Evolutionary conservation across 2,888 invertebrate species (phyloP), one percentile per base, ranked within the genome.

Genomic region (Hypselothyrea guttata): DNA sequence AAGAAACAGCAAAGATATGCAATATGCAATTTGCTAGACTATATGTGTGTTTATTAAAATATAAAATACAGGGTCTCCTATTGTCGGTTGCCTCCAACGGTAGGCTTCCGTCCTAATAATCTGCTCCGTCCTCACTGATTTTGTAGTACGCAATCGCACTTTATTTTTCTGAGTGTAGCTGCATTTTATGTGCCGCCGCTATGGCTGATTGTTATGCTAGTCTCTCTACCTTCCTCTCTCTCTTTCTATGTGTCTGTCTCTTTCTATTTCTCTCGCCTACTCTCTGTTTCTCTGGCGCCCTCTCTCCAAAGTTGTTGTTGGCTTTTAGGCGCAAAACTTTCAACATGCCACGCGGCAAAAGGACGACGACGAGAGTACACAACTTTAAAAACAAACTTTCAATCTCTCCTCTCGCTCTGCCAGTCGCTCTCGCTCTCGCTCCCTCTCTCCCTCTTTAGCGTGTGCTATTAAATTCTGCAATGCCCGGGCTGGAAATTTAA

Each of bases 381-480:
- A 72, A 69, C 69, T 72, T 72, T 72, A 73, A 72, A 68, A 60
- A 62, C 62, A 49, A 74, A 70, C 62, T 59, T 69, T 66, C 42
- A 35, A 46, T 46, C 7, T 1, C 16, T 16, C 37, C 22, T 22
- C 40, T 13, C 11, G 15, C 37, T 11, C 28, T 28, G 28, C 33
- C 31, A 33, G 16, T 34, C 67, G 45, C 42, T 44, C 54, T 44
- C 15, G 34, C 47, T 40, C 18, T 15, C 12, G 34, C n/a, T 1
- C 30, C 12, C 42, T 53, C 45, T 7, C 30, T 58, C n/a, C n/a
- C n/a, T n/a, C n/a, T n/a, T n/a, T n/a, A n/a, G 46, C 69, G 71
- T 66, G 63, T 67, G 79, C 75, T 67, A 82, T 77, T 77, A 78
- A 77, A 77, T 82, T 77, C 46, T 60, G 51, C 61, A 61, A 56